Evolutionary conservation across 2,113 vertebrate genomes (phyloP).

Genomic region (cat (Felis catus)): F.catus_Fca126_mat1.0 CM031419.1:128888001-128888500

Average conservation of each 20-base stretch:
- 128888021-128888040: not conserved
- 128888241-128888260: not conserved
- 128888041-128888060: not conserved
- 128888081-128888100: not conserved
- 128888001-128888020: not conserved
- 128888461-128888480: not conserved
- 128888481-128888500: not conserved
- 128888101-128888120: not conserved
- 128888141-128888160: not conserved
- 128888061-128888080: not conserved
- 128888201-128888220: not conserved
- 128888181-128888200: not conserved
- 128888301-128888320: not conserved
- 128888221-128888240: not conserved
- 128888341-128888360: not conserved
- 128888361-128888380: not conserved
- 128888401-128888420: not conserved
- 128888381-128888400: not conserved
- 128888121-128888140: constrained; percentile 53
- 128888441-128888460: not conserved
- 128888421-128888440: not conserved
- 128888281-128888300: not conserved
- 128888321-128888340: not conserved
- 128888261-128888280: not conserved
- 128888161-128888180: not conserved